Base-by-base conservation (phyloP, 2,797 vertebrate species). In the Macroramphosus scolopax region DNA sequence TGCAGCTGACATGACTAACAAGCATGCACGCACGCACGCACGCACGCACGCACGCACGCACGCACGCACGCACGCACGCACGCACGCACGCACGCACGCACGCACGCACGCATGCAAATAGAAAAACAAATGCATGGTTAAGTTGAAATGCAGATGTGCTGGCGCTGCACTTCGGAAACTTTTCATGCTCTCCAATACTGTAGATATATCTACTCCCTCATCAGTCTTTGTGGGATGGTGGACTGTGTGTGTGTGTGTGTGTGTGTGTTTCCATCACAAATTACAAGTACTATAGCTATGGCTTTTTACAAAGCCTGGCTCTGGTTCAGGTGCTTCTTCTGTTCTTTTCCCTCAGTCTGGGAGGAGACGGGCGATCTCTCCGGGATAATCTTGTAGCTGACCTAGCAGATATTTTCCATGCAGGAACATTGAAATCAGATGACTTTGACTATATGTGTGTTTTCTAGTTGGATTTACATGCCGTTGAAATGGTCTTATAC, bases 251-350 rank as follows among this genome's bases (percentile, higher is more conserved):
- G n/a, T n/a, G n/a, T n/a, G n/a, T n/a, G n/a, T n/a, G 53, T 25
- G 51, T 46, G 60, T 43, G 60, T 40, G 42, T 72, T 75, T 77
- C 68, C 60, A 80, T 56, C 48, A 76, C 59, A 72, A n/a, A n/a
- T n/a, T n/a, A n/a, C n/a, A 60, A 72, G 63, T 53, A 58, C 39
- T 65, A 45, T 32, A 53, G 57, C 70, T 71, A 36, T 6, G 20
- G 38, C n/a, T 40, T 56, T 48, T 79, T 69, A 76, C 73, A 77
- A 65, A 37, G 41, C 45, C 68, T 84, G 78, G 75, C 78, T 53
- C 28, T 0, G 8, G 33, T 72, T 71, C 49, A 49, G 47, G 51
- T 53, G 53, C 41, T 63, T 77, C 53, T 78, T 56, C 68, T 75
- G 41, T 68, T 76, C 63, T 53, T 51, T 54, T 30, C 77, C 49